A percentile compares a stretch with the other conserved stretches of the same genome.
These are phyloP conservation scores for Drosophila melanica DNA, from an alignment of 1,140 invertebrate species.

Conservation along the genomic window DNA sequence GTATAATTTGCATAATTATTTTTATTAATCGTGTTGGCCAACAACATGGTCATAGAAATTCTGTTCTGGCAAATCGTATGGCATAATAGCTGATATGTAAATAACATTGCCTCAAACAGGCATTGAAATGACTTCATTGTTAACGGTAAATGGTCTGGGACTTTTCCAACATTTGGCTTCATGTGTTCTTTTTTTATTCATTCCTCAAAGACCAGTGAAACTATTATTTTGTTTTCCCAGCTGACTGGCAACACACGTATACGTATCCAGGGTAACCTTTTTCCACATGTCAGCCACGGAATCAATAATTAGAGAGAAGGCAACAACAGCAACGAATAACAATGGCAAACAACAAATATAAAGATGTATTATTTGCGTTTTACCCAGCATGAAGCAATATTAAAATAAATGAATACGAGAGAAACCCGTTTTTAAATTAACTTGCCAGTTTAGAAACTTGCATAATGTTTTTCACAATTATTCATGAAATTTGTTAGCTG, in stretches of 20 bases:
- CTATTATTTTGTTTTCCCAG: conserved; percentile 10
- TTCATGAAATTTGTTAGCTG: too few relatives aligned
- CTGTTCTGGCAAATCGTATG: conserved; percentile 5
- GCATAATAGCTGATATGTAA: conserved; percentile 20
- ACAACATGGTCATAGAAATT: conserved; percentile 1
- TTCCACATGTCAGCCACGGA: conserved; percentile 35
- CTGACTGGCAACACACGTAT: conserved; percentile 24
- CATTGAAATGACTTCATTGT: conserved; percentile 42
- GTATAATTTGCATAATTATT: neutral
- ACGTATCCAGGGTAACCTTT: conserved; percentile 42
- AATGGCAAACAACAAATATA: neutral
- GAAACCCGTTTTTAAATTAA: too few relatives aligned
- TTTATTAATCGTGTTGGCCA: neutral
- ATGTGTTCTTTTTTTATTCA: neutral
- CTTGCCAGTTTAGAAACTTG: too few relatives aligned
- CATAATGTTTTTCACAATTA: too few relatives aligned
- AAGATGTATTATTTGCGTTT: neutral
- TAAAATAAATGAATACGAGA: too few relatives aligned
- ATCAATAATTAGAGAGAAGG: conserved; percentile 25
- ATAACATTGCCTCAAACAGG: conserved; percentile 11
- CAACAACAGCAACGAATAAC: conserved; percentile 2
- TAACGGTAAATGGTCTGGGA: conserved; percentile 27
- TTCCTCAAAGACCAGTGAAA: conserved; percentile 28
- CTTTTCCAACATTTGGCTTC: neutral
- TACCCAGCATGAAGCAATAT: too few relatives aligned